Percentiles rank a stretch among this genome's conserved stretches.
Conservation (phyloP, 1,140 invertebrate species). For the Drosophila lowei region DNA sequence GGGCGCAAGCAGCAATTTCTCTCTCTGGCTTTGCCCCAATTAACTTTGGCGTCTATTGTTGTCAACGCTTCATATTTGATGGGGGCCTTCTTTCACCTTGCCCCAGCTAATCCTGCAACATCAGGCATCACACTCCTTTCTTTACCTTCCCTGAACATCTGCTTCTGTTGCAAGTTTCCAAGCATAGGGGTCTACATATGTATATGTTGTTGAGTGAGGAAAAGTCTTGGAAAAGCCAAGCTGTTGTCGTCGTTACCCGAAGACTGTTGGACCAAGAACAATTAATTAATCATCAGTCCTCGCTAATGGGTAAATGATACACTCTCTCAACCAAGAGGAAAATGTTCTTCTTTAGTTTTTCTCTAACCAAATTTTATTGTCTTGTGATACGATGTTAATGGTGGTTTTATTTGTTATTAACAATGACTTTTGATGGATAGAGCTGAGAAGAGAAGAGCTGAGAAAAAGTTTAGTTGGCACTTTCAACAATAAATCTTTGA, state of each 20-base stretch:
- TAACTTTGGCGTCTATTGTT: conserved; percentile 63
- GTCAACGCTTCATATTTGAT: conserved; percentile 25
- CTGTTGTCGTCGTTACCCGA: conserved; percentile 31
- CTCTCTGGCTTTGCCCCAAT: conserved; percentile 55
- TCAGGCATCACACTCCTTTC: neutral
- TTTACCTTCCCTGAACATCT: conserved; percentile 3
- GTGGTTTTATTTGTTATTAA: too few relatives aligned
- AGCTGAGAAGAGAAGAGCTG: too few relatives aligned
- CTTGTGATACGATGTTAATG: too few relatives aligned
- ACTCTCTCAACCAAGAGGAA: neutral
- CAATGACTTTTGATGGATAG: too few relatives aligned
- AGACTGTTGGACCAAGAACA: conserved; percentile 39
- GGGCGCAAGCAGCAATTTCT: conserved; percentile 24
- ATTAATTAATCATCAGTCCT: conserved; percentile 57
- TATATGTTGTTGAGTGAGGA: conserved; percentile 21
- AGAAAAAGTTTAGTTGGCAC: too few relatives aligned
- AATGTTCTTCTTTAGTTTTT: neutral
- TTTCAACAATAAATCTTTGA: too few relatives aligned
- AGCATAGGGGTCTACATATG: neutral
- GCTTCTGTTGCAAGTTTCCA: conserved; percentile 15
- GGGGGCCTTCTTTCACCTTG: neutral
- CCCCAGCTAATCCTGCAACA: too few relatives aligned
- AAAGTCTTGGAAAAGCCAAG: conserved; percentile 6
- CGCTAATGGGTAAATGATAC: conserved; percentile 49
- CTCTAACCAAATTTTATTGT: neutral